Evolutionary conservation across 2,113 vertebrate genomes (phyloP), one percentile per base, ranked within the genome.

Genomic region (Bujurquina vittata): DNA sequence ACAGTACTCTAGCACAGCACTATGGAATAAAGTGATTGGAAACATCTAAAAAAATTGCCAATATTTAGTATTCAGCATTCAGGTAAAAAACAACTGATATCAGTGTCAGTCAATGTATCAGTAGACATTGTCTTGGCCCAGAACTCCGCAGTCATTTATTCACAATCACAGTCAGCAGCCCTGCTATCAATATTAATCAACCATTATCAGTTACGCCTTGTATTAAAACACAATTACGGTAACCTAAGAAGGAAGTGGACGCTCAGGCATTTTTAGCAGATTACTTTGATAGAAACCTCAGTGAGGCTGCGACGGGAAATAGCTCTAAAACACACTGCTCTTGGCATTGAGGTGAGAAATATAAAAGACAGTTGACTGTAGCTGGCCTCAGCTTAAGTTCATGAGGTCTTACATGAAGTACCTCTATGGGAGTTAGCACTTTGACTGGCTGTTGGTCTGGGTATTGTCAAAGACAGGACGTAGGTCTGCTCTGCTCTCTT

Each of bases 401-500:
- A 75, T 78, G 73, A 15, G 40, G 74, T 83, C 65, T 35, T 20
- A 14, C 20, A 33, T 37, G 22, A 82, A 60, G 63, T 69, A 37
- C 43, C 65, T 31, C 76, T 63, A 26, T 79, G 84, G 58, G 62
- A 60, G 40, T n/a, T 35, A 72, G 56, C 55, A 79, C 73, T 81
- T 74, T 84, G 84, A 75, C 33, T 43, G 69, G 31, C 49, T 74
- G 35, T 46, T 26, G 73, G 75, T 74, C 84, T 93, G 88, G 40
- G 85, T 89, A 72, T 92, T 77, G 75, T 93, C 85, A 88, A 52
- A 91, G 84, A 79, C 87, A 89, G 90, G 84, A 93, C 80, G 75
- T 11, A 56, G 31, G 76, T 75, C 77, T 73, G 72, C 54, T 87
- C 83, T 80, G 87, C 84, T 91, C 87, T 84, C 73, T 87, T 86